Percentiles rank a stretch among this genome's conserved stretches.
Evolutionary conservation across 2,797 vertebrate genomes (phyloP).

Genomic region (Myiothlypis chrysogaster): DNA sequence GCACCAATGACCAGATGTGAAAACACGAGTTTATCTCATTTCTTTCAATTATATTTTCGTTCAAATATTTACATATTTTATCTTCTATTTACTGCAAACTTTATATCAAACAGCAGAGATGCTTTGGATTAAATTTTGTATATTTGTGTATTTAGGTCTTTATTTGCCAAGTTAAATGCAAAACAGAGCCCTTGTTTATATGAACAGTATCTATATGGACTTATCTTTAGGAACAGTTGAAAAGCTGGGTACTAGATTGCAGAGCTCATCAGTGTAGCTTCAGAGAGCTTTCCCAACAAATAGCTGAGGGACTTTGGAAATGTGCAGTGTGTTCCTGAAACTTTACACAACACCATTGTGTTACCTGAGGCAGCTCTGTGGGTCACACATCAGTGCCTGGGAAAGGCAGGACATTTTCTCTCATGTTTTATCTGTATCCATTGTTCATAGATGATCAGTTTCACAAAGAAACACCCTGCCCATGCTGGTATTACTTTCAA

Average conservation of each 20-base stretch:
- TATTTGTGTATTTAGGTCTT: neutral
- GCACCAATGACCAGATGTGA: slow-evolving; percentile 78
- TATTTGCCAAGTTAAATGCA: slow-evolving; percentile 6
- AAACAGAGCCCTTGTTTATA: neutral
- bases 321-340: neutral
- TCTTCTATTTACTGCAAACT: slow-evolving; percentile 74
- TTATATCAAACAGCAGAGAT: slow-evolving; percentile 28
- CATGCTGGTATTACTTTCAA: neutral
- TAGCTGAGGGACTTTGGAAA: neutral
- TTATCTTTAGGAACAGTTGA: neutral
- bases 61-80: slow-evolving; percentile 79
- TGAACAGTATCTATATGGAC: neutral
- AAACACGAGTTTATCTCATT: slow-evolving; percentile 76
- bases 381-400: neutral
- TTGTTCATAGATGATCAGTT: neutral
- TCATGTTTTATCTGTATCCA: neutral
- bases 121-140: neutral
- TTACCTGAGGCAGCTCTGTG: neutral
- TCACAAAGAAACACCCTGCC: neutral
- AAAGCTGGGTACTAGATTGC: neutral
- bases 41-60: slow-evolving; percentile 80
- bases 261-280: neutral
- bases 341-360: neutral
- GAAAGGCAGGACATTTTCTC: neutral
- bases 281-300: neutral